Percentiles rank a stretch among this genome's conserved stretches.
Evolutionary conservation across 2,113 vertebrate species (phyloP).

Genomic region (Triplophysa siluroides): DNA sequence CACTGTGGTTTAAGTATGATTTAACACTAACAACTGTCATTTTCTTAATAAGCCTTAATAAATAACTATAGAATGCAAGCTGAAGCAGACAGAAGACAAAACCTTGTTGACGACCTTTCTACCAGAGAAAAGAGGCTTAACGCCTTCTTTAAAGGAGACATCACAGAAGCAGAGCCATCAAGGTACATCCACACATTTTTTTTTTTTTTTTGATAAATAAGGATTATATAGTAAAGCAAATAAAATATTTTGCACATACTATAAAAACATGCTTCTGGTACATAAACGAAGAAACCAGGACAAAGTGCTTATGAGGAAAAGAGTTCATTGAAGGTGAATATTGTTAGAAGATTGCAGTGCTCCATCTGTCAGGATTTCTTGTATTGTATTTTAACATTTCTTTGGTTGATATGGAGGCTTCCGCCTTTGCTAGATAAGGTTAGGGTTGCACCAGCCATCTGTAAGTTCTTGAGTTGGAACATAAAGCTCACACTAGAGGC

Average conservation of each 20-base stretch:
- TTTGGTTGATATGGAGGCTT: not conserved
- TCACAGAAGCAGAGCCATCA: constrained; percentile 72
- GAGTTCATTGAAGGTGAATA: too few relatives aligned
- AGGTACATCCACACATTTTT: constrained; percentile 63
- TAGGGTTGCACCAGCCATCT: too few relatives aligned
- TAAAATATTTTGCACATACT: too few relatives aligned
- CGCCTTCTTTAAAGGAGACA: constrained; percentile 84
- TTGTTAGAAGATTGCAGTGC: constrained; percentile 36
- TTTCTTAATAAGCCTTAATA: constrained; percentile 55
- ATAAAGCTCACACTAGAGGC: too few relatives aligned
- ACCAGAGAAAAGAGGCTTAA: constrained; percentile 88
- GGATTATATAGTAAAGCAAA: too few relatives aligned
- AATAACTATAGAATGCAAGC: constrained; percentile 82
- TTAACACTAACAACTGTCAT: not conserved
- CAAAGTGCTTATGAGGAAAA: too few relatives aligned
- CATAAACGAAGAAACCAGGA: too few relatives aligned
- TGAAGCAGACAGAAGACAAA: constrained; percentile 94
- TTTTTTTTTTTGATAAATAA: too few relatives aligned
- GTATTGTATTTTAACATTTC: constrained; percentile 35
- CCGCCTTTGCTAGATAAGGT: too few relatives aligned
- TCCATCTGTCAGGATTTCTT: constrained; percentile 50
- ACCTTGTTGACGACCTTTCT: constrained; percentile 87
- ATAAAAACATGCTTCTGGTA: too few relatives aligned
- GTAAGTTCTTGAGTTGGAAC: too few relatives aligned
- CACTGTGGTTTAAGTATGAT: not conserved